A percentile compares a stretch with the other conserved stretches of the same genome.
Evolutionary conservation across 1,140 invertebrate species (phyloP).

Genomic region (Temnothorax longispinosus): DNA sequence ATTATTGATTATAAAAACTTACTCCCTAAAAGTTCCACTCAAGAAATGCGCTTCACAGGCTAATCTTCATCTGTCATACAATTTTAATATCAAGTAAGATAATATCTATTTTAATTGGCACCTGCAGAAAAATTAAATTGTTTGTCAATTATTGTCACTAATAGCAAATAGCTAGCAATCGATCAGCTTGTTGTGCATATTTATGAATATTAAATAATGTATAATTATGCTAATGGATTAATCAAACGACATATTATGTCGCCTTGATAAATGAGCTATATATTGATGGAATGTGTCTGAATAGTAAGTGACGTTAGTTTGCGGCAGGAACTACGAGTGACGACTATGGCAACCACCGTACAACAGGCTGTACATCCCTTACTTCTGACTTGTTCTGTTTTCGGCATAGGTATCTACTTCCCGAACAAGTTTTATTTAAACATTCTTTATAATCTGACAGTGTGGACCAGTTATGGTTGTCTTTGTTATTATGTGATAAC

Average conservation of each 20-base stretch:
- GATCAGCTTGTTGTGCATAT: background rate
- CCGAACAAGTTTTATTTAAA: slow-evolving; percentile 4
- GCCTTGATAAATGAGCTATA: background rate
- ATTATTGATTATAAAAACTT: background rate
- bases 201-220: slow-evolving; percentile 14
- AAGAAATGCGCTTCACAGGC: background rate
- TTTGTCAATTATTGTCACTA: background rate
- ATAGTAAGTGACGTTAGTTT: slow-evolving; percentile 10
- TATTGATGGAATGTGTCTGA: background rate
- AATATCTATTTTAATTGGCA: background rate
- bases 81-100: background rate
- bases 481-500: background rate
- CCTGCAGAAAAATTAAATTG: background rate
- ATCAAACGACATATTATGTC: background rate
- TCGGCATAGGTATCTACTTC: background rate
- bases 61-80: background rate
- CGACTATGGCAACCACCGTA: background rate
- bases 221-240: background rate
- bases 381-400: background rate
- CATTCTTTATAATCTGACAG: background rate
- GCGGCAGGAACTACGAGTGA: background rate
- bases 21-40: background rate
- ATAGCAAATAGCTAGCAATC: background rate
- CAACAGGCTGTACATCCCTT: background rate
- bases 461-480: background rate